Evolutionary conservation across 2,113 vertebrate species (phyloP).

Genomic region (Rana temporaria): DNA sequence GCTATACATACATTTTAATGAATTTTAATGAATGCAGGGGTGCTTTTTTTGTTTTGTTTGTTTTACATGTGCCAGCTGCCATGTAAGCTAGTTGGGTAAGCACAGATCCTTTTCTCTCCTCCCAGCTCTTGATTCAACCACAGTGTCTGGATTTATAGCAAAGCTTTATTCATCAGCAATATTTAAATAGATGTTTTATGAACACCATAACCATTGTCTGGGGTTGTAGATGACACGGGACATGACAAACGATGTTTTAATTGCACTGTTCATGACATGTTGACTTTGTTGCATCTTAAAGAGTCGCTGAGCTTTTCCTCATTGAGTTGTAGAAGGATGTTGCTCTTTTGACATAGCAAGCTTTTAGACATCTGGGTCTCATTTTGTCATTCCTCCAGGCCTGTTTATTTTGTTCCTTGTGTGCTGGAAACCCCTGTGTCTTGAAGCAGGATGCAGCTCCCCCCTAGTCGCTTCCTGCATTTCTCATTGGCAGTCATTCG

Average conservation of each 20-base stretch:
- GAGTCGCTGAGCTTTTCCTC: neutral
- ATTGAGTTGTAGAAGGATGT: conserved; percentile 34
- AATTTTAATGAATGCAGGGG: too few relatives aligned
- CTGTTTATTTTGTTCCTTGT: conserved; percentile 48
- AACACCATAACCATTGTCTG: too few relatives aligned
- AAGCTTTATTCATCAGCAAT: too few relatives aligned
- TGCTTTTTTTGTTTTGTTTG: too few relatives aligned
- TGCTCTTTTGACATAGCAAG: conserved; percentile 1
- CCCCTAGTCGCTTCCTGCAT: conserved; percentile 47
- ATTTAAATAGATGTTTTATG: too few relatives aligned
- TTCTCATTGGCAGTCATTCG: conserved; percentile 45
- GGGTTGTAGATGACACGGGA: too few relatives aligned
- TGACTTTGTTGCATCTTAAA: neutral
- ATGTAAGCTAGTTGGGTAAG: too few relatives aligned
- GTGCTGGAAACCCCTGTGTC: conserved; percentile 42
- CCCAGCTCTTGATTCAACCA: too few relatives aligned
- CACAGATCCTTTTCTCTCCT: too few relatives aligned
- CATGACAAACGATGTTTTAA: neutral
- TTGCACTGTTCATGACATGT: conserved; percentile 1
- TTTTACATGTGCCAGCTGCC: too few relatives aligned
- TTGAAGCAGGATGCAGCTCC: conserved; percentile 48
- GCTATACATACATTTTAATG: too few relatives aligned
- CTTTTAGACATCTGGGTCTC: conserved; percentile 43
- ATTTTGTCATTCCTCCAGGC: conserved; percentile 41
- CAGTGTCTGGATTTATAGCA: too few relatives aligned